A percentile compares a stretch with the other conserved stretches of the same genome.
phyloP scores from a whole-genome alignment of 1,140 invertebrate species.

The Triops longicaudatus region DNA sequence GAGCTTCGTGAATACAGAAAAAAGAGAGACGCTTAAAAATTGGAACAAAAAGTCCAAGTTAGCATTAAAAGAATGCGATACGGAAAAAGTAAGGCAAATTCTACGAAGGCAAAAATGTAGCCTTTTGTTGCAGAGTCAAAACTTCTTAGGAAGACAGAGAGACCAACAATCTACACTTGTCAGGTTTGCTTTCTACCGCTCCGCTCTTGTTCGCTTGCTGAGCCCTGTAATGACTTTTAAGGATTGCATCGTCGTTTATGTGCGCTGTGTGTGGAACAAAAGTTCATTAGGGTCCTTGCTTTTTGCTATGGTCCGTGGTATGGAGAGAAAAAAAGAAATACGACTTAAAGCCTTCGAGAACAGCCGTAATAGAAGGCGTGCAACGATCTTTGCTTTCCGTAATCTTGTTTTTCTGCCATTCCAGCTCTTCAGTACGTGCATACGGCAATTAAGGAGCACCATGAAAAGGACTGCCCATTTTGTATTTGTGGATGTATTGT shows the following conservation, averaged over 20 bases:
- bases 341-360: not conserved
- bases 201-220: not conserved
- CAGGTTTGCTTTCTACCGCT: not conserved
- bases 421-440: too few species aligned
- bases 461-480: too few species aligned
- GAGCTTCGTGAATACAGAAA: not conserved
- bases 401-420: not conserved
- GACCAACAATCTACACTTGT: not conserved
- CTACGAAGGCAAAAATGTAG: not conserved
- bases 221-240: slow-evolving; percentile 15
- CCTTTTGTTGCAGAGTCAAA: not conserved
- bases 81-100: not conserved
- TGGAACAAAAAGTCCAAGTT: not conserved
- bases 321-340: not conserved
- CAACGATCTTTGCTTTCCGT: not conserved
- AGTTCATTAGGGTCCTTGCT: not conserved
- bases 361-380: not conserved
- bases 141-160: not conserved
- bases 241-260: slow-evolving; percentile 11
- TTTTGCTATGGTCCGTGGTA: not conserved
- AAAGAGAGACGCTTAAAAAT: not conserved
- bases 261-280: slow-evolving; percentile 7
- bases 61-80: not conserved
- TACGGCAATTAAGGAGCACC: too few species aligned
- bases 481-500: too few species aligned